Conservation (phyloP, 2,113 vertebrate genomes). For the Ibidorhyncha struthersii region DNA sequence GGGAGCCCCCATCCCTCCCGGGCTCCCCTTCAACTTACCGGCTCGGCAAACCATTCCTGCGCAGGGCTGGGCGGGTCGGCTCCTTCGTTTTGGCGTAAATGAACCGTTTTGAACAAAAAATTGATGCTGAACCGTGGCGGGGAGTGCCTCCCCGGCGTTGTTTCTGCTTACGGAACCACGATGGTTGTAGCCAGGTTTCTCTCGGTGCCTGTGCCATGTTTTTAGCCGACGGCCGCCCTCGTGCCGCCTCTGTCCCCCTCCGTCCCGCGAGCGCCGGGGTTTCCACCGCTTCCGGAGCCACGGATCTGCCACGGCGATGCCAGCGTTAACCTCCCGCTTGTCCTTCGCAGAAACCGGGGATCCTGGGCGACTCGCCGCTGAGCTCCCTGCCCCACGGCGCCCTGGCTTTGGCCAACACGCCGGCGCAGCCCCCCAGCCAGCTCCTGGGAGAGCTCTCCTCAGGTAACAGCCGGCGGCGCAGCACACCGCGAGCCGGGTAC, state of each 20-base stretch:
- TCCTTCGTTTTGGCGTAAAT: neutral
- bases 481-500: neutral
- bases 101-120: neutral
- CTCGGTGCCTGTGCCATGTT: no score
- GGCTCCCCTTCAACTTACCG: no score
- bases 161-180: no score
- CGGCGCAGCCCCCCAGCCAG: constrained; percentile 72
- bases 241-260: no score
- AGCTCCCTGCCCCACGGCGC: constrained; percentile 62
- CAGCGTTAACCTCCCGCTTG: neutral
- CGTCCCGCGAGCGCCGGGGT: no score
- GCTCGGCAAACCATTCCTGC: no score
- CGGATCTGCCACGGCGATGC: no score
- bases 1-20: no score
- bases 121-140: neutral
- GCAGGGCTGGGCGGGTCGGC: no score
- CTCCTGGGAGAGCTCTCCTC: constrained; percentile 77
- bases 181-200: no score
- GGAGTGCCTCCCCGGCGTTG: no score
- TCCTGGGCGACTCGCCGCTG: constrained; percentile 86
- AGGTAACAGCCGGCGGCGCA: constrained; percentile 49
- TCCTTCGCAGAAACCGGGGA: constrained; percentile 79
- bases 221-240: no score
- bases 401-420: constrained; percentile 38
- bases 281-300: neutral